Evolutionary conservation across 2,797 vertebrate genomes (phyloP), one percentile per base, ranked within the genome.

Genomic region (Dipus sagitta): DNA sequence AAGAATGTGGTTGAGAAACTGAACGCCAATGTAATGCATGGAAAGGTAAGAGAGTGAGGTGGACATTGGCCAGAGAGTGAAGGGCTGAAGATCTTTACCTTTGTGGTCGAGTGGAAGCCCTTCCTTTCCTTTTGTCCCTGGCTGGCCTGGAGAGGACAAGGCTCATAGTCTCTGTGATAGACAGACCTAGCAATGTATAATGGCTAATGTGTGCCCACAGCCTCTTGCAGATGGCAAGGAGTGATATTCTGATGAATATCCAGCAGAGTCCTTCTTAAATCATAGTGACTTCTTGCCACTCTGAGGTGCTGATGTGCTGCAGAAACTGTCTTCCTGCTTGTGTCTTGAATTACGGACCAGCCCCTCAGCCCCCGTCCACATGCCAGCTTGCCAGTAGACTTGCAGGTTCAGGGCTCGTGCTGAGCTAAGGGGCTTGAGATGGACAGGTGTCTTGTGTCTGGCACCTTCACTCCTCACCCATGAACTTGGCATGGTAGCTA

Each of bases 1-100:
- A 99, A 99, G 98, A 99, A 99, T 4, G 99, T 99, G 34, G 98
- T 99, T 91, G 99, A 99, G 98, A 99, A 99, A 98, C 99, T 99
- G 97, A 99, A 99, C 79, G 98, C 99, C 62, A 99, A 99, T 20
- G 98, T 99, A 89, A 99, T 99, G 96, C 99, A 99, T 83, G 99
- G 99, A 92, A 99, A 99, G 99, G 99, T 99, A 98, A 93, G 98
- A 10, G 0, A 6, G 0, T 42, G 42, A 12, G 34, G 30, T 0
- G 4, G 34, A 18, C 18, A 0, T 6, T 7, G 28, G 28, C 18
- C 28, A 18, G 54, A 5, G 65, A 81, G 38, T 12, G 3, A n/a
- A 42, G 21, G n/a, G 47, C 54, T 23, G 42, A 4, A 24, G 32
- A 32, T 17, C 12, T 8, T 76, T 76, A 0, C 14, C 52, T 81